Conservation (phyloP, 2,797 vertebrate species). For the Tapirus indicus region DNA sequence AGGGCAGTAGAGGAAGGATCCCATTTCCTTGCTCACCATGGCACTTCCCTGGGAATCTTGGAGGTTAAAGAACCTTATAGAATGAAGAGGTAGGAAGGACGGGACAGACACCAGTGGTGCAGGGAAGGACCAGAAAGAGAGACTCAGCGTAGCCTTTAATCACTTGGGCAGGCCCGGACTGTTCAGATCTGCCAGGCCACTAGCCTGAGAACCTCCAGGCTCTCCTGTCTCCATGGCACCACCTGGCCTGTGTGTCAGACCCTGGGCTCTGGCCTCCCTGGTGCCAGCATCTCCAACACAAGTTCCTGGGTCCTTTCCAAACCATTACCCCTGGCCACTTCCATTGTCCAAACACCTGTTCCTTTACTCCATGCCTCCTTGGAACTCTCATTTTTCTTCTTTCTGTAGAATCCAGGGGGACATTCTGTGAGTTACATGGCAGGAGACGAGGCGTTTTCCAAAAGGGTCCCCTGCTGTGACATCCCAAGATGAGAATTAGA, state of each 20-base stretch:
- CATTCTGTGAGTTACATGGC: background rate
- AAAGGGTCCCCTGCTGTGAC: no score
- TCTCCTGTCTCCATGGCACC: background rate
- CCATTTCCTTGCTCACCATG: background rate
- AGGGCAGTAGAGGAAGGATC: background rate
- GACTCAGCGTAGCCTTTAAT: background rate
- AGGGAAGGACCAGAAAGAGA: background rate
- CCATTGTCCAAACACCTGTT: background rate
- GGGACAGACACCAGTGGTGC: background rate
- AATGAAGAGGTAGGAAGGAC: background rate
- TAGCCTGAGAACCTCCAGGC: background rate
- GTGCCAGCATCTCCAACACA: background rate
- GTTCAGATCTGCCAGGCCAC: background rate
- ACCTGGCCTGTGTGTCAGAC: background rate
- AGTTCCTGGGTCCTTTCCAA: background rate
- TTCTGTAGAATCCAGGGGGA: background rate
- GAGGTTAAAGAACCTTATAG: background rate
- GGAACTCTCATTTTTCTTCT: background rate
- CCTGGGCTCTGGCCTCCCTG: background rate
- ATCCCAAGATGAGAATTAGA: no score
- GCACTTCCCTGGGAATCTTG: background rate
- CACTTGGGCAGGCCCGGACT: background rate
- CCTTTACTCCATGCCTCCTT: background rate
- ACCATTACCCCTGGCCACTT: background rate
- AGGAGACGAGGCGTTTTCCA: no score